phyloP scores from a whole-genome alignment of 2,888 invertebrate species.

The Acanthosepion esculentum region DNA sequence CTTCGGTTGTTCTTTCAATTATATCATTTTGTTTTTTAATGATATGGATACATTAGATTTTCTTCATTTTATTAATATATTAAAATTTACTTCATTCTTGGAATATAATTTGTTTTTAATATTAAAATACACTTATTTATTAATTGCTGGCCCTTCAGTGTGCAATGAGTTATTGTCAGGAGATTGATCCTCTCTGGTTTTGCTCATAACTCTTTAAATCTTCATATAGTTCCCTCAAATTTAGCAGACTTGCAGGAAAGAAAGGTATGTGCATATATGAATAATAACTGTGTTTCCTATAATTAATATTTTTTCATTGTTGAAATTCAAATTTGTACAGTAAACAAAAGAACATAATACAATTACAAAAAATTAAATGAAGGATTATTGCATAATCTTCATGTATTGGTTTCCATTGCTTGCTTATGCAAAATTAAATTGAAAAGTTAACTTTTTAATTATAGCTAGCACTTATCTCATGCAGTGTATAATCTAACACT shows the following conservation, averaged over 20 bases:
- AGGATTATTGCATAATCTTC: neutral
- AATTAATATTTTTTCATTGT: neutral
- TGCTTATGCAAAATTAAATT: neutral
- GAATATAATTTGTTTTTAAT: neutral
- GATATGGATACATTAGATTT: neutral
- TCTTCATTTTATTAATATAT: neutral
- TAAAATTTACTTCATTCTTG: neutral
- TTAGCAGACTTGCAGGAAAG: neutral
- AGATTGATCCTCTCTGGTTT: neutral
- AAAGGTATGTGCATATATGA: neutral
- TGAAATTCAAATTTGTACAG: neutral
- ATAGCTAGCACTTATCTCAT: neutral
- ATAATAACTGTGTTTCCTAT: neutral
- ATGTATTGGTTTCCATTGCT: neutral
- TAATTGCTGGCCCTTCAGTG: neutral
- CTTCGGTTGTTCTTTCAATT: neutral
- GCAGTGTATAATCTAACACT: neutral
- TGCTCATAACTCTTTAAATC: neutral
- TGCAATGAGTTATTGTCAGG: neutral
- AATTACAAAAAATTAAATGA: neutral
- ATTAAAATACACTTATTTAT: neutral
- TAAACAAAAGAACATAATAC: neutral
- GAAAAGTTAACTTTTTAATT: neutral
- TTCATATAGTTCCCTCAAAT: neutral
- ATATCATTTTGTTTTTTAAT: neutral